These are phyloP conservation scores for Spisula solida DNA, from an alignment of 2,888 invertebrate genomes.

Conservation along the genomic window DNA sequence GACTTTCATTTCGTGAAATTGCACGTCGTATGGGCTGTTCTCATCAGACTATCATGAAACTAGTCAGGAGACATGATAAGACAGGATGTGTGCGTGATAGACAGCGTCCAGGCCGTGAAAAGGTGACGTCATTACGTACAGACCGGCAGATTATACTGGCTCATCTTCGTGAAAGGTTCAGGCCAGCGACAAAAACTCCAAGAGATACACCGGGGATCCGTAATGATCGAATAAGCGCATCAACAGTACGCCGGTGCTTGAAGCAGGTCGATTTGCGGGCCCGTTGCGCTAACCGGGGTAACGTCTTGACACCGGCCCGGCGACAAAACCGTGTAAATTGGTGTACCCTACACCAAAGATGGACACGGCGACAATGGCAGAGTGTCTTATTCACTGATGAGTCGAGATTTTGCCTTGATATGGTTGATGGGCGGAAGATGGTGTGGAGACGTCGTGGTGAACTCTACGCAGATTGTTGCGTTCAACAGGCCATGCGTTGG, in stretches of 20 bases:
- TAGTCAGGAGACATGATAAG: not conserved
- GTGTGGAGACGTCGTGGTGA: not conserved
- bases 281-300: not conserved
- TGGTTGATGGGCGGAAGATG: not conserved
- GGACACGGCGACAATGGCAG: not conserved
- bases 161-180: not conserved
- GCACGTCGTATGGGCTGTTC: too few relatives aligned
- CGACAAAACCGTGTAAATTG: too few relatives aligned
- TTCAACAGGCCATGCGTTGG: not conserved
- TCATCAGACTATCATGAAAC: too few relatives aligned
- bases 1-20: too few relatives aligned
- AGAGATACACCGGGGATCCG: not conserved
- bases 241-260: not conserved
- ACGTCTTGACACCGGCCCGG: too few relatives aligned
- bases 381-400: not conserved
- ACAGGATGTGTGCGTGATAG: not conserved
- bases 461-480: not conserved
- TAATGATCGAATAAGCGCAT: slow-evolving; percentile 35
- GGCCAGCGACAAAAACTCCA: not conserved
- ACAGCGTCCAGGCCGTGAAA: too few relatives aligned
- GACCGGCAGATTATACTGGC: not conserved
- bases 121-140: not conserved
- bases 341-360: too few relatives aligned
- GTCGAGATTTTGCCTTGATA: slow-evolving; percentile 4
- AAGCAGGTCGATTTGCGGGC: not conserved